These are phyloP conservation scores for Pteruthius melanotis DNA, from an alignment of 2,113 vertebrate species.

Conservation along the genomic window DNA sequence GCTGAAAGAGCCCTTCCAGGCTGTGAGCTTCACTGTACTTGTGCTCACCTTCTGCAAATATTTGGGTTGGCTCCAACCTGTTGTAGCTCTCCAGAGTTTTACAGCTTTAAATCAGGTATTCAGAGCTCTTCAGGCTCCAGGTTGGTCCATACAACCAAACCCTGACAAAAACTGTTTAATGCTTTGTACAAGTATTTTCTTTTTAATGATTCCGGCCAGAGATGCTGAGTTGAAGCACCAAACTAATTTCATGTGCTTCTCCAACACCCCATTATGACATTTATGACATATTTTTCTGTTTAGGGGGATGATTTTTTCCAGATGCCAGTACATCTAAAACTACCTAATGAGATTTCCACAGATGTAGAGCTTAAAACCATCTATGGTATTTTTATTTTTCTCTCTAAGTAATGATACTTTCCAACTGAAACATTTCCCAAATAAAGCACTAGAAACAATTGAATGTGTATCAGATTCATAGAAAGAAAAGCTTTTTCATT, in stretches of 20 bases:
- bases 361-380: slow-evolving; percentile 74
- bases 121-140: neutral
- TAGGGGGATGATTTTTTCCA: slow-evolving; percentile 78
- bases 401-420: slow-evolving; percentile 61
- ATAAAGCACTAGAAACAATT: slow-evolving; percentile 56
- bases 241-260: slow-evolving; percentile 76
- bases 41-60: neutral
- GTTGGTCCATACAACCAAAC: slow-evolving; percentile 18
- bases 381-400: slow-evolving; percentile 65
- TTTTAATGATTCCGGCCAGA: slow-evolving; percentile 51
- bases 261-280: slow-evolving; percentile 66
- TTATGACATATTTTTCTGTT: slow-evolving; percentile 77
- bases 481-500: slow-evolving; percentile 49
- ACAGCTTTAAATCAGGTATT: neutral
- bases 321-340: slow-evolving; percentile 77
- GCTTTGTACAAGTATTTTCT: slow-evolving; percentile 57
- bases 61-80: neutral
- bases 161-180: slow-evolving; percentile 39
- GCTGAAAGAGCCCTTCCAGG: neutral
- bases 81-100: neutral
- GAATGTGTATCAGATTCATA: slow-evolving; percentile 29
- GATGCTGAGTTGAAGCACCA: slow-evolving; percentile 60
- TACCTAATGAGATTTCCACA: slow-evolving; percentile 77
- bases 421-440: slow-evolving; percentile 65
- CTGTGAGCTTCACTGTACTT: neutral